A percentile compares a stretch with the other conserved stretches of the same genome.
These are phyloP conservation scores for Acanthosepion pharaonis DNA, from an alignment of 2,888 invertebrate species.

Conservation along the genomic window DNA sequence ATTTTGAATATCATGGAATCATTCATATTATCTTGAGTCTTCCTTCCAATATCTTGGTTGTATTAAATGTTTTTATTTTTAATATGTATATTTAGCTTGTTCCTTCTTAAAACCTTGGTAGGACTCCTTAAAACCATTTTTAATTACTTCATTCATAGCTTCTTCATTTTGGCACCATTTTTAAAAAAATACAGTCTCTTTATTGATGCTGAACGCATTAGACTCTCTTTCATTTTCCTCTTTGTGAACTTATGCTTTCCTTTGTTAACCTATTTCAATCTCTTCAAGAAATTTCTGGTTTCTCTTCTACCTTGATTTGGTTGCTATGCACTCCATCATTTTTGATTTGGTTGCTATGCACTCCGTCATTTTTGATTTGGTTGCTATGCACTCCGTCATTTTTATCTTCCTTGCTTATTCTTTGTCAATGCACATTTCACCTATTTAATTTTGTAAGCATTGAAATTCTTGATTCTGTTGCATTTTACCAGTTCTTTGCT, in stretches of 20 bases:
- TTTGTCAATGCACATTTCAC: not conserved
- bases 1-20: not conserved
- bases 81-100: not conserved
- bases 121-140: not conserved
- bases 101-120: not conserved
- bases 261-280: not conserved
- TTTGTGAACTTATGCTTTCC: not conserved
- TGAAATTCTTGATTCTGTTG: not conserved
- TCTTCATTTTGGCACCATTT: not conserved
- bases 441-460: constrained; percentile 8
- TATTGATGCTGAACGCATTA: not conserved
- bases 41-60: not conserved
- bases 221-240: not conserved
- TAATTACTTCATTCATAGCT: not conserved
- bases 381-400: not conserved
- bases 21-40: not conserved
- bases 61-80: not conserved
- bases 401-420: not conserved
- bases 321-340: too few species aligned
- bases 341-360: too few species aligned
- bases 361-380: not conserved
- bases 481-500: not conserved
- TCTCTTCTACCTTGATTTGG: not conserved
- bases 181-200: not conserved
- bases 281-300: not conserved